Evolutionary conservation across 2,113 vertebrate species (phyloP).

Genomic region (Romanogobio albipinnatus): DNA sequence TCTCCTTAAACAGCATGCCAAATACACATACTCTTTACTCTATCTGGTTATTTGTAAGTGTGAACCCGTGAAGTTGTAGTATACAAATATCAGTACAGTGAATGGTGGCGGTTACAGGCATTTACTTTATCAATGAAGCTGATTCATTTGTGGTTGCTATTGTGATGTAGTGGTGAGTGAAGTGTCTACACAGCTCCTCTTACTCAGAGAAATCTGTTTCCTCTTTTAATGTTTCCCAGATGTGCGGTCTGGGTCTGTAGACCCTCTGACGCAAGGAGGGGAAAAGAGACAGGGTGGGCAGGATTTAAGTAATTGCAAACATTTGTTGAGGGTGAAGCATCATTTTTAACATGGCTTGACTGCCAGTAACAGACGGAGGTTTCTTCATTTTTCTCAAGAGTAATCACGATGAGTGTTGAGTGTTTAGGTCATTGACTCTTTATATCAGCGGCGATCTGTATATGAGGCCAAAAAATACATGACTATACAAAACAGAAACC

Average conservation of each 20-base stretch:
- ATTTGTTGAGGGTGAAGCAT: slow-evolving; percentile 63
- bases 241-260: slow-evolving; percentile 42
- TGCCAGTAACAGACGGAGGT: slow-evolving; percentile 2
- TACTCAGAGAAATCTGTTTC: slow-evolving; percentile 44
- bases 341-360: background rate
- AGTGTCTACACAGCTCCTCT: background rate
- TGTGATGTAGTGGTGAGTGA: background rate
- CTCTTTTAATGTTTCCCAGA: slow-evolving; percentile 38
- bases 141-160: slow-evolving; percentile 16
- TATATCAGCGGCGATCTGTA: background rate
- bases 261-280: slow-evolving; percentile 53
- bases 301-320: slow-evolving; percentile 65
- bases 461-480: background rate
- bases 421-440: background rate
- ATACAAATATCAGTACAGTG: background rate
- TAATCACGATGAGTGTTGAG: background rate
- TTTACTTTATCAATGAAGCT: background rate
- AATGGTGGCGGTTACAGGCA: background rate
- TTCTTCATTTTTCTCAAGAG: background rate
- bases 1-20: too few relatives aligned
- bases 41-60: too few relatives aligned
- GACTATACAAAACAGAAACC: background rate
- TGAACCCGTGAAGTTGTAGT: too few relatives aligned
- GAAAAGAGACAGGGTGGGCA: slow-evolving; percentile 66
- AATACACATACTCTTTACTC: too few relatives aligned